Evolutionary conservation across 2,888 invertebrate genomes (phyloP).

Genomic region (Mythimna lalbum): DNA sequence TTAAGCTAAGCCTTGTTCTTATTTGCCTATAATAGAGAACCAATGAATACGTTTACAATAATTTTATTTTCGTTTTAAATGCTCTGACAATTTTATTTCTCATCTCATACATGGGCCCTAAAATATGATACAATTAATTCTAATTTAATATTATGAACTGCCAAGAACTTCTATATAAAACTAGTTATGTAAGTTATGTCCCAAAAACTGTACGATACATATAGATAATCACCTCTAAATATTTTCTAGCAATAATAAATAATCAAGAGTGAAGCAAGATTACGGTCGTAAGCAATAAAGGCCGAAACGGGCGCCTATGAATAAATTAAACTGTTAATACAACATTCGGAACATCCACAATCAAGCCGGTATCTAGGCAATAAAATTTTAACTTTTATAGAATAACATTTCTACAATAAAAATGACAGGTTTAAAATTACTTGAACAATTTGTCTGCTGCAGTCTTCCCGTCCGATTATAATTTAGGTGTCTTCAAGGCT

Average conservation of each 20-base stretch:
- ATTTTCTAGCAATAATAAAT: constrained; percentile 33
- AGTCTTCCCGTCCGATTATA: too few relatives aligned
- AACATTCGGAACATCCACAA: constrained; percentile 31
- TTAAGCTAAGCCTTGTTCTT: constrained; percentile 42
- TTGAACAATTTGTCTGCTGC: too few relatives aligned
- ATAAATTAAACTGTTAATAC: constrained; percentile 41
- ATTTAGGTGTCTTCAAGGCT: too few relatives aligned
- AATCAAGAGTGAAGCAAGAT: constrained; percentile 27
- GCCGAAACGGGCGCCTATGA: constrained; percentile 26
- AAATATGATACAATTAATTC: constrained; percentile 4
- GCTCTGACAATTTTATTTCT: neutral
- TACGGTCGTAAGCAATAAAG: constrained; percentile 37
- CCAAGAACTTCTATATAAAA: constrained; percentile 1
- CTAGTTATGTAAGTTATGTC: constrained; percentile 10
- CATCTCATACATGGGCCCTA: neutral
- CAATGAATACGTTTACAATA: constrained; percentile 25
- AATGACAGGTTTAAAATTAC: neutral
- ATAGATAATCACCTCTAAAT: constrained; percentile 25
- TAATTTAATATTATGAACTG: constrained; percentile 6
- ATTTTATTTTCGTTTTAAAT: neutral
- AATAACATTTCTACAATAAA: constrained; percentile 21
- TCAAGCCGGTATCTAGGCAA: constrained; percentile 23
- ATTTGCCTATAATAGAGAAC: constrained; percentile 49
- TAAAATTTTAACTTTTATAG: constrained; percentile 39
- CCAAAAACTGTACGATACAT: too few relatives aligned